These are phyloP conservation scores for Geodia barretti DNA, from an alignment of 37 sponge, comb jelly and placozoan species.

Conservation along the genomic window DNA sequence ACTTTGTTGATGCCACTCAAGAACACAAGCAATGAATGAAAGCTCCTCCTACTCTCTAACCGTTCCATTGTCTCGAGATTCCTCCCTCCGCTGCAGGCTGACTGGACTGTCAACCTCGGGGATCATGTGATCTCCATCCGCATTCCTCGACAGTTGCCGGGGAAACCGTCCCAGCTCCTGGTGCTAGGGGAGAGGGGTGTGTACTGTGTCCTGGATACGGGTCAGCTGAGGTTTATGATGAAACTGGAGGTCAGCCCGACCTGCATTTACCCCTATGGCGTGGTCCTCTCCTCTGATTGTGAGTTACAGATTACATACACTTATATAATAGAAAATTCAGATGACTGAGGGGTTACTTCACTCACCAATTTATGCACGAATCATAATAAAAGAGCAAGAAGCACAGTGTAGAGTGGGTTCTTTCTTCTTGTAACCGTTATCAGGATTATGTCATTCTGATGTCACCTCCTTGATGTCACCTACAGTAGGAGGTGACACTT, in stretches of 20 bases:
- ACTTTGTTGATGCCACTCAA: too few relatives aligned
- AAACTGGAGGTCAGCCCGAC: conserved; percentile 69
- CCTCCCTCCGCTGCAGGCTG: conserved; percentile 40
- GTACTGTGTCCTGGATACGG: conserved; percentile 75
- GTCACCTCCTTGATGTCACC: too few relatives aligned
- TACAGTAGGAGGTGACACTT: too few relatives aligned
- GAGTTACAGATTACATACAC: neutral
- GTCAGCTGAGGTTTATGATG: conserved; percentile 70
- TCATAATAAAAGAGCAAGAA: too few relatives aligned
- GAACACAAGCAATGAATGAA: too few relatives aligned
- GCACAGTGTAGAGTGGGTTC: neutral
- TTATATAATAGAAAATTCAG: neutral
- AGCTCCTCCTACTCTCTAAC: too few relatives aligned
- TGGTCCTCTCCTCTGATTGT: neutral
- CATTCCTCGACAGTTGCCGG: conserved; percentile 8
- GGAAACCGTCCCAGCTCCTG: conserved; percentile 35
- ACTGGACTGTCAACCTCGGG: conserved; percentile 81
- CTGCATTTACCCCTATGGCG: conserved; percentile 27
- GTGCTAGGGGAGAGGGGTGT: conserved; percentile 77
- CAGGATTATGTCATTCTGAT: too few relatives aligned
- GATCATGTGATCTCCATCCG: conserved; percentile 72
- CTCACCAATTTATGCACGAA: too few relatives aligned
- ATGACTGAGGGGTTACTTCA: too few relatives aligned
- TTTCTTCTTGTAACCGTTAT: too few relatives aligned
- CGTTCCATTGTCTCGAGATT: too few relatives aligned